Evolutionary conservation across 23 tunicate species (phyloP), one percentile per base, ranked within the genome.

Genomic region (Ciona savignyi): DNA sequence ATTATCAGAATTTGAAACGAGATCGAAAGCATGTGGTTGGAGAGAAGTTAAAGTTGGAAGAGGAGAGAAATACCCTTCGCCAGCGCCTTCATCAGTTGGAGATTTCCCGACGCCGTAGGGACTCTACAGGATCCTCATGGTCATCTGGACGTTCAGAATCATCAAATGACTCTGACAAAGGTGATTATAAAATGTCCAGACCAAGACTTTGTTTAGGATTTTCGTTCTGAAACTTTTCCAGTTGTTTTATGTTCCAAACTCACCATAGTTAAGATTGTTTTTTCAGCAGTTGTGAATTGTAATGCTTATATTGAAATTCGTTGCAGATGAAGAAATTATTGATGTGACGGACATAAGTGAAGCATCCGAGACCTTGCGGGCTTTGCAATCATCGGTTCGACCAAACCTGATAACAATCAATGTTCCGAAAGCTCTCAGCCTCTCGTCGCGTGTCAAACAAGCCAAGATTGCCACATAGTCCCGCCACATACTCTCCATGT

Each of bases 91-190:
- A 76, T 31, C 85, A 77, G 25, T 66, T 89, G 4, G 79, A 78
- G 68, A 68, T 63, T 20, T 81, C 81, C 30, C 67, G 96, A 30
- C 73, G 69, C 33, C 85, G 96, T 11, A 74, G 90, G 15, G 80
- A 89, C 64, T 89, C 96, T 33, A 83, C 89, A 29, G 96, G 96
- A 22, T 89, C 96, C 4, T 75, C 89, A 9, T 83, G 90, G 86
- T 79, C 82, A 1, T 89, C 96, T 70, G 81, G 86, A 22, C 67
- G 73, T 23, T 89, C 89, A 24, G 89, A 83, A 70, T 83, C 89
- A 9, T 83, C 96, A 42, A 89, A 75, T 62, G 96, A 89, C 51
- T 89, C 96, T 62, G 96, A 89, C 69, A 89, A 89, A 83, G 96
- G 96, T 89, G 68, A 3, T 56, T 62, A 29, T 32, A 49, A 49